Conservation (phyloP, 1,140 invertebrate species). For the Hylaeus anthracinus region DNA sequence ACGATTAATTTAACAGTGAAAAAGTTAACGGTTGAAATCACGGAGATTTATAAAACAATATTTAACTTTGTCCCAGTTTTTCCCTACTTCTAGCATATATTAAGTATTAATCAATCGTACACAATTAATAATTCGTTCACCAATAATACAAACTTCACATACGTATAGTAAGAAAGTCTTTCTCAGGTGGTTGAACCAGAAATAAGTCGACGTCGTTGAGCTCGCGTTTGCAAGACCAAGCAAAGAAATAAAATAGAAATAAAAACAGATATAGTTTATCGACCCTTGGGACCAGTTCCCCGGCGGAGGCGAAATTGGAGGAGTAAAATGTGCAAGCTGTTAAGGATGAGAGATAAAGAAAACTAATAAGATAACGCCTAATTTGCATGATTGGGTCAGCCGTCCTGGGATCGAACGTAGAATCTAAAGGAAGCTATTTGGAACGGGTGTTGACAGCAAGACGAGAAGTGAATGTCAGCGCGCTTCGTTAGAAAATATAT, state of each 20-base stretch:
- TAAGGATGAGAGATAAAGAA: slow-evolving; percentile 47
- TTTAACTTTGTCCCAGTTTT: no score
- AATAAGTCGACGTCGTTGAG: slow-evolving; percentile 44
- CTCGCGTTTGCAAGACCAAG: neutral
- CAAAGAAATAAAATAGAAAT: slow-evolving; percentile 40
- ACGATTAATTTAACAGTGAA: no score
- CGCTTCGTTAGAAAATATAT: slow-evolving; percentile 7
- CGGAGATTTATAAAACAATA: no score
- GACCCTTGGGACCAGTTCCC: slow-evolving; percentile 37
- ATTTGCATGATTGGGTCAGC: slow-evolving; percentile 49
- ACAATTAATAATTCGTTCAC: no score
- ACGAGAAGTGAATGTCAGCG: neutral
- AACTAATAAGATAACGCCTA: slow-evolving; percentile 53
- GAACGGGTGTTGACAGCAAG: slow-evolving; percentile 16
- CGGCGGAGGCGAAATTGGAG: slow-evolving; percentile 29
- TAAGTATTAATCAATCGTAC: no score
- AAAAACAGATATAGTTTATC: slow-evolving; percentile 54
- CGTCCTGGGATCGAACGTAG: slow-evolving; percentile 40
- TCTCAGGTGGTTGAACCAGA: slow-evolving; percentile 40
- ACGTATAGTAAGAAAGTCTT: neutral
- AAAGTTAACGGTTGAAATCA: no score
- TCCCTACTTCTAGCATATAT: no score
- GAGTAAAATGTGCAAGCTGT: slow-evolving; percentile 55
- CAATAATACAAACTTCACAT: neutral
- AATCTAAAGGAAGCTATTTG: slow-evolving; percentile 36